Conservation (phyloP, 2,888 invertebrate genomes). For the Leucophenga maculata region DNA sequence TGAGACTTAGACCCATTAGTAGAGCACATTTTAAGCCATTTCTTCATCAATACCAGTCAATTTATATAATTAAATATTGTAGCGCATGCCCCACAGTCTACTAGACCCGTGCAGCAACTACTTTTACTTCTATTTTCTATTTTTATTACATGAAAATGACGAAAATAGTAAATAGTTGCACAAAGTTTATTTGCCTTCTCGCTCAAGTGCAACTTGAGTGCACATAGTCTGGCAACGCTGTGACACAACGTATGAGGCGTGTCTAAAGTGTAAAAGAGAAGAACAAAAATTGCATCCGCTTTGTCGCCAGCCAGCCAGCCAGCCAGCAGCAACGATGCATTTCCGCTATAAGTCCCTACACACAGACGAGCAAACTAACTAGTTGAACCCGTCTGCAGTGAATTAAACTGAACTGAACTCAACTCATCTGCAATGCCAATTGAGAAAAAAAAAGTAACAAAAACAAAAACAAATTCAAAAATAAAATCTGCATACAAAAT, state of each 20-base stretch:
- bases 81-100: background rate
- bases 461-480: background rate
- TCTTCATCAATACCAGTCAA: no score
- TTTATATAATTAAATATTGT: background rate
- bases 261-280: background rate
- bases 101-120: background rate
- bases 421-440: conserved; percentile 63
- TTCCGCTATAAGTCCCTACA: conserved; percentile 5
- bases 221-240: conserved; percentile 5
- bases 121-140: background rate
- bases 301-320: no score
- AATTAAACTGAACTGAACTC: conserved; percentile 20
- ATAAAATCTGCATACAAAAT: background rate
- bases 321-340: conserved; percentile 8
- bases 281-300: conserved; percentile 8
- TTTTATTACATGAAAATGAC: background rate
- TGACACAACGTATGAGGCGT: conserved; percentile 4
- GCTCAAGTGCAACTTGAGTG: background rate
- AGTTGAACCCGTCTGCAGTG: background rate
- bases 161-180: conserved; percentile 1
- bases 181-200: conserved; percentile 13
- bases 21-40: no score
- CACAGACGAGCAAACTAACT: background rate
- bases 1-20: no score
- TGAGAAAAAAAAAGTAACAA: conserved; percentile 29